Evolutionary conservation across 2,888 invertebrate species (phyloP), one percentile per base, ranked within the genome.

Genomic region (Amblyteles armatorius): DNA sequence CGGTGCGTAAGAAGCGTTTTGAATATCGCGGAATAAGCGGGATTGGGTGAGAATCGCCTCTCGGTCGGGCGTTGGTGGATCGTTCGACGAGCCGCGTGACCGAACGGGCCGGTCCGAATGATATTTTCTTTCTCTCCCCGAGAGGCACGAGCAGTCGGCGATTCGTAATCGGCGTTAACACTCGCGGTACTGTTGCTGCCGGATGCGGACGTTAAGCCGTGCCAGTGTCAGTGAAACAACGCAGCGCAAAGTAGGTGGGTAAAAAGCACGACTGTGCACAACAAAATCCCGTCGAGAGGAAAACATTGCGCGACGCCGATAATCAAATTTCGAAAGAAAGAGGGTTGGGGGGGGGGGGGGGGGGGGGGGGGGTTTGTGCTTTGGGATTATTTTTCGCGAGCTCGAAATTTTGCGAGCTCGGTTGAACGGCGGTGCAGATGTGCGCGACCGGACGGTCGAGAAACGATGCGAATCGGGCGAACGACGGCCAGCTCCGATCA

Each of bases 1-100:
- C 40, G 40, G 7, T 40, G 40, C 9, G 40, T 9, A 40, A 40
- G 2, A 9, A 87, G 86, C 73, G 87, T 81, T 86, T 86, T 88
- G 87, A 88, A 87, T 55, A 82, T 44, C 65, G 79, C 65, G 67
- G 55, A 55, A 33, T 40, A 65, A 73, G 67, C 44, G 44, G 44
- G 69, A 71, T 55, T 63, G 63, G 44, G 44, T 4, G 44, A 44
- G 16, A 44, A 16, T 16, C 44, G 52, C 36, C 5, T 22, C 19
- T 57, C 72, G 55, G 13, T 71, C 55, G 72, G 55, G 60, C 33
- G 29, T 63, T 13, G 60, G 29, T 29, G 60, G 44, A n/a, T n/a
- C 3, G 5, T 33, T 29, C 60, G 60, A 9, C 29, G 13, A n/a
- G 29, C 60, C 60, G 60, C 60, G 60, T 29, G 60, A 63, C 29